phyloP scores from a whole-genome alignment of 2,113 vertebrate species.

The Takifugu flavidus region DNA sequence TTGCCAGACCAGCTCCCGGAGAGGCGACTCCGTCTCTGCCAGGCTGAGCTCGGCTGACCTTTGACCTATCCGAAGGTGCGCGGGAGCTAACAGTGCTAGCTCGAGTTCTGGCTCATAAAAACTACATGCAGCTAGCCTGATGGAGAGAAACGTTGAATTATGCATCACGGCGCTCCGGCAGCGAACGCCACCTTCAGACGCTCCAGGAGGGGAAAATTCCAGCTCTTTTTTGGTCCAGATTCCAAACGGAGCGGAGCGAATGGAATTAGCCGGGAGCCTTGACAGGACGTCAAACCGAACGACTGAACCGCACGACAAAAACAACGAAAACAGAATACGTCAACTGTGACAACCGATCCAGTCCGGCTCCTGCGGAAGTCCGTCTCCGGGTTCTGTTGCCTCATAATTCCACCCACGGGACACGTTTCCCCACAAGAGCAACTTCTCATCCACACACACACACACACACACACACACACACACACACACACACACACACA shows the following conservation, averaged over 20 bases:
- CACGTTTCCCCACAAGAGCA: conserved; percentile 1
- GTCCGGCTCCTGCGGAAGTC: background rate
- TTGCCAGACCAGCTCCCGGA: conserved; percentile 20
- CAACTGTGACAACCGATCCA: background rate
- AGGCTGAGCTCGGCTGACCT: conserved; percentile 5
- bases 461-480: conserved; percentile 2
- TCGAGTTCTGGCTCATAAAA: conserved; percentile 45
- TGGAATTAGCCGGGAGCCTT: too few relatives aligned
- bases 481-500: too few relatives aligned
- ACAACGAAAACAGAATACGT: background rate
- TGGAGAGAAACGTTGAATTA: conserved; percentile 60
- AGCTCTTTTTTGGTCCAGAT: too few relatives aligned
- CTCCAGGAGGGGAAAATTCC: conserved; percentile 18
- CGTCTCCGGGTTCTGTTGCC: background rate
- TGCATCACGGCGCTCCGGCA: conserved; percentile 39
- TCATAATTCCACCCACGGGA: background rate
- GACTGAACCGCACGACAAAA: background rate
- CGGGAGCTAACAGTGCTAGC: conserved; percentile 16
- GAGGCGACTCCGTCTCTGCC: conserved; percentile 5
- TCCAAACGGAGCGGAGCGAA: too few relatives aligned
- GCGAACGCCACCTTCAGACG: conserved; percentile 11
- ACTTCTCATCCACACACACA: background rate
- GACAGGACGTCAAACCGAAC: too few relatives aligned
- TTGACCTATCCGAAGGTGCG: background rate
- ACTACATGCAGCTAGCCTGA: conserved; percentile 48